phyloP scores from a whole-genome alignment of 2,888 invertebrate species.

The Nezara viridula region DNA sequence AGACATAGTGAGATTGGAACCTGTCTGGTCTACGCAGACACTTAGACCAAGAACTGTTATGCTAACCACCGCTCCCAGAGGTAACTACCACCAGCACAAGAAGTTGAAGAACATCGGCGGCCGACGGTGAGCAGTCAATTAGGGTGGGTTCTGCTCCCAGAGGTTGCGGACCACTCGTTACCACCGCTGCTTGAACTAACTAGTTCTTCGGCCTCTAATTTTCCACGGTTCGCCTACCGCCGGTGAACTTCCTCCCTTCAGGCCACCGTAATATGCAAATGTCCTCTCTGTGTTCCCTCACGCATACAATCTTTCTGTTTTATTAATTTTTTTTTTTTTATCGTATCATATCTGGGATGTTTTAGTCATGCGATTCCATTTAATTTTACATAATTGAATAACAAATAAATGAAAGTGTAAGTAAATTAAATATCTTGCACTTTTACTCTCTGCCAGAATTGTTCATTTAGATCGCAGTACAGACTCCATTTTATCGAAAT shows the following conservation, averaged over 20 bases:
- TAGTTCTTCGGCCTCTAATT: not conserved
- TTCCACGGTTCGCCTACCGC: not conserved
- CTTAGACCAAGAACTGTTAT: not conserved
- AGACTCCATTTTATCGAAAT: too few relatives aligned
- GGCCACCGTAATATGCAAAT: constrained; percentile 37
- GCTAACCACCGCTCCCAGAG: not conserved
- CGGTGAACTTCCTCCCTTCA: not conserved
- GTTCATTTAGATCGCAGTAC: too few relatives aligned
- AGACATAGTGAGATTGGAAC: too few relatives aligned
- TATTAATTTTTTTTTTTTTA: not conserved
- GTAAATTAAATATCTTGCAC: not conserved
- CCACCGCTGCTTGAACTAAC: not conserved
- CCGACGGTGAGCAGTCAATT: not conserved
- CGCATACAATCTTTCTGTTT: not conserved
- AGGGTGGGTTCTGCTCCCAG: not conserved
- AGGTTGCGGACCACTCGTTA: not conserved
- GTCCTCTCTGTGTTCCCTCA: not conserved
- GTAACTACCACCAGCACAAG: not conserved
- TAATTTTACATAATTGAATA: not conserved
- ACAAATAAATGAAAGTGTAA: not conserved
- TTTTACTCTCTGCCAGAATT: too few relatives aligned
- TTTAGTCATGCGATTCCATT: not conserved
- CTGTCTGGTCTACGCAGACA: too few relatives aligned
- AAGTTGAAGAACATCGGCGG: not conserved
- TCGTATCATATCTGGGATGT: not conserved